Evolutionary conservation across 1,140 invertebrate genomes (phyloP).

Genomic region (Dreissena polymorpha): DNA sequence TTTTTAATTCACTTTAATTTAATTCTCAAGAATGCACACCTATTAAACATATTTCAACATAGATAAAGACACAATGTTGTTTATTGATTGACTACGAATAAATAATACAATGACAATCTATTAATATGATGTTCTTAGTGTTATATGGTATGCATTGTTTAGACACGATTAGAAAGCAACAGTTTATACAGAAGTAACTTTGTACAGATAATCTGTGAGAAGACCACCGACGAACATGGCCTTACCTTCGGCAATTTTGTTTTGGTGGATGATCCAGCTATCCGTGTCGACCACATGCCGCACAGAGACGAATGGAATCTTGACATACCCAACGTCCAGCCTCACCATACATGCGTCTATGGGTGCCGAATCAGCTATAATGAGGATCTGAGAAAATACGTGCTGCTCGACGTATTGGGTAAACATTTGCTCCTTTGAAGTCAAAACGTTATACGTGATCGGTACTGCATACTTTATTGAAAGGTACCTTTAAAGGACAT

Average conservation of each 20-base stretch:
- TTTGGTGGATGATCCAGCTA: constrained; percentile 63
- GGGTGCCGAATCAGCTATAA: constrained; percentile 93
- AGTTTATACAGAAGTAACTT: not conserved
- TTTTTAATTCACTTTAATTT: no score
- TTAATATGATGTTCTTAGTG: not conserved
- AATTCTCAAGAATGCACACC: not conserved
- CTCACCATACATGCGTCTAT: constrained; percentile 92
- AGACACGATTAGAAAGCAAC: not conserved
- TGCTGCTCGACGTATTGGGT: constrained; percentile 70
- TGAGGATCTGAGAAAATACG: constrained; percentile 66
- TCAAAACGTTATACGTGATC: no score
- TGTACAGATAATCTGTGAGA: constrained; percentile 71
- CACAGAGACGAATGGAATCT: constrained; percentile 94
- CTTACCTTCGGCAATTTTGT: constrained; percentile 69
- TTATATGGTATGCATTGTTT: not conserved
- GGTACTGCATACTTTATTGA: no score
- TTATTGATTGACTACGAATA: not conserved
- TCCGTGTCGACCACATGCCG: constrained; percentile 84
- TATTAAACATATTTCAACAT: not conserved
- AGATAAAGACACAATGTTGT: not conserved
- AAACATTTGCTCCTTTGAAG: not conserved
- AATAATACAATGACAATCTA: not conserved
- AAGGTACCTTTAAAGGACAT: no score
- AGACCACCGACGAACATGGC: constrained; percentile 62
- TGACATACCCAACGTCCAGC: constrained; percentile 92